These are phyloP conservation scores for Agrotis exclamationis DNA, from an alignment of 2,888 invertebrate species.

Conservation along the genomic window DNA sequence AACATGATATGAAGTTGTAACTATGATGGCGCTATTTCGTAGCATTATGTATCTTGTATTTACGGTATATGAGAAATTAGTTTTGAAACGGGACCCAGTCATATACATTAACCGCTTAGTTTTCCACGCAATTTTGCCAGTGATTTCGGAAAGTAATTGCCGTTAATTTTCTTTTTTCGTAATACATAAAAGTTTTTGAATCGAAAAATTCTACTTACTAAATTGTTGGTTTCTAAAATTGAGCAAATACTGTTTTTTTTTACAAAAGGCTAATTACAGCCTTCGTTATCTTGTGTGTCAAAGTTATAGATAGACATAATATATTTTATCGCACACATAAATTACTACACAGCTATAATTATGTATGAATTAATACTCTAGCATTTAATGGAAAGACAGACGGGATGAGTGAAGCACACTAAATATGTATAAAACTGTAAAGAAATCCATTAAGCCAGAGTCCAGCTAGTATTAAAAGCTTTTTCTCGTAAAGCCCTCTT, in stretches of 20 bases:
- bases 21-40: neutral
- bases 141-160: neutral
- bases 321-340: too few species aligned
- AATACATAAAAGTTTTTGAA: neutral
- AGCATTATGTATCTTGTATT: neutral
- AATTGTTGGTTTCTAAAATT: neutral
- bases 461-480: neutral
- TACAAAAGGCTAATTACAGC: neutral
- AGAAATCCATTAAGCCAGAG: slow-evolving; percentile 1
- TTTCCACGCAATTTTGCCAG: neutral
- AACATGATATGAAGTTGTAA: slow-evolving; percentile 15
- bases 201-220: neutral
- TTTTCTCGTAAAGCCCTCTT: slow-evolving; percentile 9
- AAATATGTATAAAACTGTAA: neutral
- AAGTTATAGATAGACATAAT: neutral
- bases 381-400: neutral
- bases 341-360: too few species aligned
- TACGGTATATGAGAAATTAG: neutral
- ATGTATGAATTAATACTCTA: neutral
- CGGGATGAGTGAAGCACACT: neutral
- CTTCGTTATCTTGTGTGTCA: neutral
- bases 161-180: neutral
- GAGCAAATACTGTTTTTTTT: neutral
- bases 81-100: slow-evolving; percentile 4
- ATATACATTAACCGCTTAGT: neutral